phyloP scores from a whole-genome alignment of 2,888 invertebrate genomes.

The Eupelmus urozonus region DNA sequence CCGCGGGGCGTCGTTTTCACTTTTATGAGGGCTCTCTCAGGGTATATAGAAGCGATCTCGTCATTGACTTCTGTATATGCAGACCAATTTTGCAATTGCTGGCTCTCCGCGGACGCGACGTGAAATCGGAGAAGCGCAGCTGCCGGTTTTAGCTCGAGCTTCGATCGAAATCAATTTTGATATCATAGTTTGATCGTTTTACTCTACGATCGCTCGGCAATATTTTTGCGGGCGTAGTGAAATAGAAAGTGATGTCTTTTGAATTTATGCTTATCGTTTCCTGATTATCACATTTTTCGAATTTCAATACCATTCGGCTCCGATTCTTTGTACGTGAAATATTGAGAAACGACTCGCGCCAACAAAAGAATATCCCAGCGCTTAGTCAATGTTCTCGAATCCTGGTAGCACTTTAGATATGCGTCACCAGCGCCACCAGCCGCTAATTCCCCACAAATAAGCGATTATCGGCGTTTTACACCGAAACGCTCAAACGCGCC shows the following conservation, averaged over 20 bases:
- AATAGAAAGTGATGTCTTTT: too few relatives aligned
- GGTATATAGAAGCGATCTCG: not conserved
- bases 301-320: too few relatives aligned
- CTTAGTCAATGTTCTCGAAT: not conserved
- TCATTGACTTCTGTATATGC: conserved; percentile 34
- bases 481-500: not conserved
- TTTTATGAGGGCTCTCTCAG: conserved; percentile 26
- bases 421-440: conserved; percentile 1
- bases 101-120: too few relatives aligned
- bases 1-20: conserved; percentile 43
- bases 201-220: not conserved
- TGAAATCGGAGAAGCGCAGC: too few relatives aligned
- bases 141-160: too few relatives aligned
- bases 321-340: too few relatives aligned
- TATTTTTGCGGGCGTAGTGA: not conserved
- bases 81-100: conserved; percentile 39
- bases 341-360: too few relatives aligned
- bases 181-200: not conserved
- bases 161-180: not conserved
- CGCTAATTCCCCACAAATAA: not conserved
- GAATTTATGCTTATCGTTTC: too few relatives aligned
- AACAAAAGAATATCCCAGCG: not conserved
- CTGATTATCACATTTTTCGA: too few relatives aligned
- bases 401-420: conserved; percentile 24
- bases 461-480: conserved; percentile 6